Conservation (phyloP, 2,888 invertebrate species). For the Ophion obscuratus region DNA sequence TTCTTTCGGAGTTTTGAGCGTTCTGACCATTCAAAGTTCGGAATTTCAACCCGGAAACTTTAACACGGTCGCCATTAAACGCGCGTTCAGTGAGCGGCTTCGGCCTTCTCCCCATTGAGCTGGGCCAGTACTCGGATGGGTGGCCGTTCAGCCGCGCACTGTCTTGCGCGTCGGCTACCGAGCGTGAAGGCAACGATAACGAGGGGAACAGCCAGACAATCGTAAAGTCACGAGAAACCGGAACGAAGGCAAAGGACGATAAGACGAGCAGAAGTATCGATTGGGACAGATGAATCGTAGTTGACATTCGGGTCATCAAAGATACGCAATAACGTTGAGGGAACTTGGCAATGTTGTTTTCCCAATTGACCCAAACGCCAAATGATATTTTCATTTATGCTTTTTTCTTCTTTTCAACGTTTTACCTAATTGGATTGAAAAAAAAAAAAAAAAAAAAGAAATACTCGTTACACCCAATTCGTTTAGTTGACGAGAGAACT, state of each 20-base stretch:
- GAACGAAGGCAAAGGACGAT: neutral
- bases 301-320: constrained; percentile 28
- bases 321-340: neutral
- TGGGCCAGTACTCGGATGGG: neutral
- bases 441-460: neutral
- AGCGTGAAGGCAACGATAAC: neutral
- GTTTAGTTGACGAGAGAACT: too few species aligned
- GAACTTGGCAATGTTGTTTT: neutral
- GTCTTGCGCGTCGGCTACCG: neutral
- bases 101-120: too few species aligned
- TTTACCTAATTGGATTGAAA: neutral
- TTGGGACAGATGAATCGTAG: constrained; percentile 15
- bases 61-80: too few species aligned
- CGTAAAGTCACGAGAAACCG: constrained; percentile 4
- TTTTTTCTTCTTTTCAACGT: neutral
- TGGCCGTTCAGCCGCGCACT: neutral
- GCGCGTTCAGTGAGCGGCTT: too few species aligned
- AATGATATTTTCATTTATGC: neutral
- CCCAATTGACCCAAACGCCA: neutral
- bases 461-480: too few species aligned
- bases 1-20: too few species aligned
- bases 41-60: too few species aligned
- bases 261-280: constrained; percentile 26
- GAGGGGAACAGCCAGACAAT: neutral
- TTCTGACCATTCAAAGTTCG: too few species aligned